Evolutionary conservation across 2,888 invertebrate species (phyloP).

Genomic region (Netelia virgata): DNA sequence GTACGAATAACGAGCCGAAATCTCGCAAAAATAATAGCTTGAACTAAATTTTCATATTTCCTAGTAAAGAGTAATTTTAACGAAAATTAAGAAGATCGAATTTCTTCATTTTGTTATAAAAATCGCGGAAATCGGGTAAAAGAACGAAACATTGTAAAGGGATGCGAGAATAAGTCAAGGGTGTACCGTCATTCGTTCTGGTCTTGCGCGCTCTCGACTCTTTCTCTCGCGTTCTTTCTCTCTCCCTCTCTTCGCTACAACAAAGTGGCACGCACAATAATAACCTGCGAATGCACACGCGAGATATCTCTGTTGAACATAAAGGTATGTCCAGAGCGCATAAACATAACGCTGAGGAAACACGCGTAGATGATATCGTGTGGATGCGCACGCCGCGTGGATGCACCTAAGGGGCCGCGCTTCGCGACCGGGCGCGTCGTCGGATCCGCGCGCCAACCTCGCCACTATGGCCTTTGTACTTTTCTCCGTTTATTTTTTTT

Average conservation of each 20-base stretch:
- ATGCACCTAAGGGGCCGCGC: constrained; percentile 81
- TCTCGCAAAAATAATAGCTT: too few species aligned
- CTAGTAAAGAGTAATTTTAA: too few species aligned
- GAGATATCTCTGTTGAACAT: constrained; percentile 60
- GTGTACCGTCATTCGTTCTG: constrained; percentile 26
- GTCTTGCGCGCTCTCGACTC: constrained; percentile 3
- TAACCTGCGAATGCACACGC: constrained; percentile 47
- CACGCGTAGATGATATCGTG: constrained; percentile 84
- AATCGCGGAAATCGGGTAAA: constrained; percentile 8
- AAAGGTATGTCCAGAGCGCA: constrained; percentile 79
- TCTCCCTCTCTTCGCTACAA: constrained; percentile 10
- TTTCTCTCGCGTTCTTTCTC: constrained; percentile 6
- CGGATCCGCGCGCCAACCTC: constrained; percentile 78
- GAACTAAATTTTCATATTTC: too few species aligned
- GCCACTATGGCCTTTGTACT: constrained; percentile 77
- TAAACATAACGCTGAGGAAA: constrained; percentile 82
- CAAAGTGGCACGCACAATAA: constrained; percentile 58
- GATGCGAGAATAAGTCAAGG: constrained; percentile 32
- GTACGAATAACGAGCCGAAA: background rate
- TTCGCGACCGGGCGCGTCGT: constrained; percentile 76
- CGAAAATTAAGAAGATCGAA: background rate
- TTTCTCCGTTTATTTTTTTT: constrained; percentile 53
- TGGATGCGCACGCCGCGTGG: constrained; percentile 65
- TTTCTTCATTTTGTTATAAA: background rate
- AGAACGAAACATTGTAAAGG: background rate